Evolutionary conservation across 2,113 vertebrate genomes (phyloP), one percentile per base, ranked within the genome.

Genomic region (Tretioscincus oriximinensis): DNA sequence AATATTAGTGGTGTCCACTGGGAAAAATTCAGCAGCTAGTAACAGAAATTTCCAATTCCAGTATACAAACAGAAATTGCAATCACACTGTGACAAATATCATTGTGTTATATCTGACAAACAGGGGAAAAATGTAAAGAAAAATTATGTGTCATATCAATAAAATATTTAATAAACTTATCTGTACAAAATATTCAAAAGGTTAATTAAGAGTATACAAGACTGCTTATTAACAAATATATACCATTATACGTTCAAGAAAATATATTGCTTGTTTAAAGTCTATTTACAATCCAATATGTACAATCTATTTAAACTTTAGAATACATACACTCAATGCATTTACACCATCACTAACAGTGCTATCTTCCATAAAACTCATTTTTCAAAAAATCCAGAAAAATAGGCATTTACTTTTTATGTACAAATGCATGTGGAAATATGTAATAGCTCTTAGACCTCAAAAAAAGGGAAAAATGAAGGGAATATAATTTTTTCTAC

Each of bases 241-340:
- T 94, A 95, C 93, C 91, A 95, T 95, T 14, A 94, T 88, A 94
- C 95, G 92, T 94, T 92, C 89, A 94, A 94, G 95, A 95, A 96
- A 95, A 96, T 95, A 96, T 91, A 94, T 93, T 92, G 95, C 90
- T 81, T 93, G 96, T 95, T 95, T 96, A 96, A 95, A 96, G 90
- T 94, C 95, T 93, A 97, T 97, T 97, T 97, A 97, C 96, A 97
- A 90, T 92, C 90, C 88, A 86, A 88, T 96, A 96, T 97, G 92
- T 97, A 97, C 97, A 97, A 86, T 93, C 94, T 95, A 89, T 95
- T 95, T 95, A 96, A 96, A 94, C 86, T 92, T 90, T 91, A 94
- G 93, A 93, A 92, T 91, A 94, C 93, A 92, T 93, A 94, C 91
- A 95, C 91, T 93, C 89, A 96, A 91, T 77, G 94, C 93, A 91